These are phyloP conservation scores for Orussus abietinus DNA, from an alignment of 1,140 invertebrate genomes.

Conservation along the genomic window DNA sequence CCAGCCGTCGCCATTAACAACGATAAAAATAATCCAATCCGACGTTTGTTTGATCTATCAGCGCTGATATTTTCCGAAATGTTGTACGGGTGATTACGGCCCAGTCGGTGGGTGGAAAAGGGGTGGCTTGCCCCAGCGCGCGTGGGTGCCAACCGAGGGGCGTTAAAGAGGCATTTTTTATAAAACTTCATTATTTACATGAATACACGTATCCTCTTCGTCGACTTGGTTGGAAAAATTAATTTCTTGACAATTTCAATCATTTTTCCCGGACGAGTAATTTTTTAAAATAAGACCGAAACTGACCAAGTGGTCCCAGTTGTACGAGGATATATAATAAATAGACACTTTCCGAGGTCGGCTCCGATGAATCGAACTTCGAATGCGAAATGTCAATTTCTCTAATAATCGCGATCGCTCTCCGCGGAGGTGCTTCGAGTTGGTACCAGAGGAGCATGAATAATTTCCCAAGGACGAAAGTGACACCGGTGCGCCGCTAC, in stretches of 20 bases:
- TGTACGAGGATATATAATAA: slow-evolving; percentile 2
- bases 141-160: slow-evolving; percentile 4
- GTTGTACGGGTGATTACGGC: slow-evolving; percentile 19
- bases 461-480: slow-evolving; percentile 32
- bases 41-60: slow-evolving; percentile 51
- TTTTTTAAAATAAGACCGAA: too few species aligned
- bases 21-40: slow-evolving; percentile 53
- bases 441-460: slow-evolving; percentile 18
- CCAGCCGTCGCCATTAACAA: slow-evolving; percentile 46
- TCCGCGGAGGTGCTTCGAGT: slow-evolving; percentile 8
- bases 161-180: background rate
- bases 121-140: too few species aligned
- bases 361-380: slow-evolving; percentile 14
- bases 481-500: slow-evolving; percentile 21
- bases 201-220: slow-evolving; percentile 4
- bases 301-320: background rate
- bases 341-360: slow-evolving; percentile 1
- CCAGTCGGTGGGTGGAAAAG: too few species aligned
- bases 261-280: too few species aligned
- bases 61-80: slow-evolving; percentile 32
- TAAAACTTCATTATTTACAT: background rate
- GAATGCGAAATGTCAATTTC: slow-evolving; percentile 14
- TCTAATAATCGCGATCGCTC: slow-evolving; percentile 25
- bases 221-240: slow-evolving; percentile 1
- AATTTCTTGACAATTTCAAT: too few species aligned